These are phyloP conservation scores for Hemiscyllium ocellatum DNA, from an alignment of 2,113 vertebrate genomes.

Conservation along the genomic window DNA sequence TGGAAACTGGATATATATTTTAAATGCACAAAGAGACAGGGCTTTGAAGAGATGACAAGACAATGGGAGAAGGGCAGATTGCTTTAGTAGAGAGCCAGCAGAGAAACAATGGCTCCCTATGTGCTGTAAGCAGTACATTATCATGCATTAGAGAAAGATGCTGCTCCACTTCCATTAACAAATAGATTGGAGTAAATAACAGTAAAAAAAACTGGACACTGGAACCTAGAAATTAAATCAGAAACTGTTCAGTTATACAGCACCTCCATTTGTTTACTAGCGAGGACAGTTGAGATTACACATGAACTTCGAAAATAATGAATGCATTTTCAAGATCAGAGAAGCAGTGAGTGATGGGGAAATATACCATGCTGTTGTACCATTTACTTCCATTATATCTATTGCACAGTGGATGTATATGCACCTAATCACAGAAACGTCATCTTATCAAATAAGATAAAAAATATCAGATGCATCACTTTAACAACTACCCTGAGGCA, in stretches of 20 bases:
- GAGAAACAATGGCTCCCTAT: not conserved
- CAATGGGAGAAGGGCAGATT: not conserved
- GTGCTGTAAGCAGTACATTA: not conserved
- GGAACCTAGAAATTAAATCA: not conserved
- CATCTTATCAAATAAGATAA: not conserved
- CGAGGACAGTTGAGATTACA: not conserved
- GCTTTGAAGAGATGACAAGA: not conserved
- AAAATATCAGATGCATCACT: not conserved
- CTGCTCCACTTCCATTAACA: not conserved
- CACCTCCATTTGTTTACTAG: not conserved
- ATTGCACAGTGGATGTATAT: not conserved
- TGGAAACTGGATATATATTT: not conserved
- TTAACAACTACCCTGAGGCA: not conserved
- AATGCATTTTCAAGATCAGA: not conserved
- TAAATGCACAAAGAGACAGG: not conserved
- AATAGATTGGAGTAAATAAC: not conserved
- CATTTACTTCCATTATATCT: not conserved
- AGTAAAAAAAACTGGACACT: not conserved
- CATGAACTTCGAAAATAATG: not conserved
- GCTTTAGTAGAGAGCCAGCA: not conserved
- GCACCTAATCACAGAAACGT: not conserved
- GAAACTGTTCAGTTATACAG: not conserved
- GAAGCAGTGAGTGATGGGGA: not conserved
- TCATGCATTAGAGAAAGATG: not conserved
- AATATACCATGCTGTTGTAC: not conserved